phyloP scores from a whole-genome alignment of 2,888 invertebrate species.

The Lampropteryx suffumata region DNA sequence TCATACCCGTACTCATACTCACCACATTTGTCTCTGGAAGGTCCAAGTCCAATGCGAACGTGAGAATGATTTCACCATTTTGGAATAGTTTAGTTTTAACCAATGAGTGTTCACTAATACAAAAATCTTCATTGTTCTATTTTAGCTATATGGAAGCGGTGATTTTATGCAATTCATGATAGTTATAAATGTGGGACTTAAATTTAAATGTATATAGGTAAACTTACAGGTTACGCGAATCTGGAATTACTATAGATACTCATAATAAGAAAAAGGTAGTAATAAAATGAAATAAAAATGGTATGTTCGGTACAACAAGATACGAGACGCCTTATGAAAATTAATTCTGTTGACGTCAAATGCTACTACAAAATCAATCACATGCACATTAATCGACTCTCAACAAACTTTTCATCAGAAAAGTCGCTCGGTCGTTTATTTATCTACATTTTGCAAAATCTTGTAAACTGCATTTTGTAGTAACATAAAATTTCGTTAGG shows the following conservation, averaged over 20 bases:
- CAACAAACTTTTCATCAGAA: background rate
- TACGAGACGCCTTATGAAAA: background rate
- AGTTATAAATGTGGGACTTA: too few relatives aligned
- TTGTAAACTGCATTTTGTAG: constrained; percentile 2
- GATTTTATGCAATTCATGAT: too few relatives aligned
- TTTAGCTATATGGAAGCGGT: too few relatives aligned
- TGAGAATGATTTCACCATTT: constrained; percentile 13
- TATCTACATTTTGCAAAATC: constrained; percentile 1
- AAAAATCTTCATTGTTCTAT: too few relatives aligned
- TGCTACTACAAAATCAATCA: background rate
- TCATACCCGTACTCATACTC: constrained; percentile 25
- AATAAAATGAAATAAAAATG: too few relatives aligned
- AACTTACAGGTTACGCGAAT: too few relatives aligned
- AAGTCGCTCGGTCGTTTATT: background rate
- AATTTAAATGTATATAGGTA: too few relatives aligned
- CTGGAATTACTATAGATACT: too few relatives aligned
- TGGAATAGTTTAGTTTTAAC: background rate
- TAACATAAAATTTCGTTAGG: constrained; percentile 10
- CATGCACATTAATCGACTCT: background rate
- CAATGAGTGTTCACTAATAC: too few relatives aligned
- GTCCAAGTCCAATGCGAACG: constrained; percentile 14
- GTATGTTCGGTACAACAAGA: background rate
- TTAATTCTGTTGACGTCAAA: background rate
- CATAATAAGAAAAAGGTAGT: too few relatives aligned
- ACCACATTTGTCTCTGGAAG: constrained; percentile 16